Evolutionary conservation across 2,113 vertebrate genomes (phyloP), one percentile per base, ranked within the genome.

Genomic region (Prinia subflava): DNA sequence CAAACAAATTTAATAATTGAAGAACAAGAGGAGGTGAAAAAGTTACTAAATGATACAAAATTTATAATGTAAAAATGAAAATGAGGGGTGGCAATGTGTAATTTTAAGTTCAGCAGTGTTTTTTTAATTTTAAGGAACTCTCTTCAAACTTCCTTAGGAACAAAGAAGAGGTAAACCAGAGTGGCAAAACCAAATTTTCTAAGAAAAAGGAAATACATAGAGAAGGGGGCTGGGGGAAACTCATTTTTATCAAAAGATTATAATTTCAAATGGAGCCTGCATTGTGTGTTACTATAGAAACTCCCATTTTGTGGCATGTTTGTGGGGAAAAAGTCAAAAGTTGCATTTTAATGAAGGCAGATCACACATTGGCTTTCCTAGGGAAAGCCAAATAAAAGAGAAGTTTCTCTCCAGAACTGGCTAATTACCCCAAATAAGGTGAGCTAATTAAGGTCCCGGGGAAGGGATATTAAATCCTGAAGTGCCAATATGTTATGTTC

Each of bases 201-300:
- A 42, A 78, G 69, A 59, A 90, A 83, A 89, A 62, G 41, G 73
- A 93, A 80, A 68, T 80, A 78, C 41, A 87, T 50, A 33, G 28
- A 60, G 50, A 46, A 78, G 25, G 23, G 9, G 60, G 85, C 37
- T 56, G 53, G 60, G 81, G 39, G 46, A 92, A 90, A 76, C 86
- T 94, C 41, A 59, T 92, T 67, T 71, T 83, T 83, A 83, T 64
- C 80, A 83, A 95, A 90, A 96, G 96, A 96, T 96, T 64, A 94
- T 80, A 93, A 73, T 95, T 97, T 94, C 77, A 97, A 97, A 96
- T 91, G 79, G 92, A 97, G 87, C 53, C 92, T 60, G 62, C 56
- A 76, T 92, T 69, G 47, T 81, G 37, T 94, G 94, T 97, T 97
- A 90, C 92, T 93, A 91, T 93, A 91, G 96, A 98, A 97, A 97